Percentiles rank a stretch among this genome's conserved stretches.
Conservation (phyloP, 2,888 invertebrate species). For the Thymelicus lineola region DNA sequence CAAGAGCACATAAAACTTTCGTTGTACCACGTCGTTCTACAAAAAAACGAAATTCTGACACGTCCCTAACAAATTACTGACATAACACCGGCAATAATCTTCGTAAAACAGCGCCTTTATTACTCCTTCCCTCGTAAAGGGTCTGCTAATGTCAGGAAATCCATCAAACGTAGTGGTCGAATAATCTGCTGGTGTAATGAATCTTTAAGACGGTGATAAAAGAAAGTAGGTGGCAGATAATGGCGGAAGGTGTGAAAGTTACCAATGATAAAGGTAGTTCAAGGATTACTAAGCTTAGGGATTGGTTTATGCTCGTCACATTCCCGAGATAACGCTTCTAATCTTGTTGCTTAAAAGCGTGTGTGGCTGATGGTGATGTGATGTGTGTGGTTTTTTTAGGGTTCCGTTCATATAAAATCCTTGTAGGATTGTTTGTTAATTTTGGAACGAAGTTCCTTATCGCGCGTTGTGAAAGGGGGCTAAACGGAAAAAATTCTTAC, state of each 20-base stretch:
- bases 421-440: no score
- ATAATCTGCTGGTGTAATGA: constrained; percentile 54
- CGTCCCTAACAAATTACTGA: constrained; percentile 47
- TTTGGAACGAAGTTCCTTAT: no score
- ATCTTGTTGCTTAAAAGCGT: neutral
- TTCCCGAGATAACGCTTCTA: neutral
- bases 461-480: no score
- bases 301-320: neutral
- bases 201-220: constrained; percentile 55
- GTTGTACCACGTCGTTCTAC: constrained; percentile 11
- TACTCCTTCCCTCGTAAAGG: constrained; percentile 50
- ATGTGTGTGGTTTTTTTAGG: neutral
- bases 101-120: constrained; percentile 47
- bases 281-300: constrained; percentile 28
- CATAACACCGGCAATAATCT: constrained; percentile 46
- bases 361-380: neutral
- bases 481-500: no score
- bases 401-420: neutral
- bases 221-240: constrained; percentile 60
- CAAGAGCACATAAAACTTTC: constrained; percentile 36
- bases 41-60: constrained; percentile 37
- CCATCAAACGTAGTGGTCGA: constrained; percentile 55
- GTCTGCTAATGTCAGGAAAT: constrained; percentile 51
- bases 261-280: constrained; percentile 42
- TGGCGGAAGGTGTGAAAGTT: constrained; percentile 48